These are phyloP conservation scores for Leucophora obtusa DNA, from an alignment of 2,888 invertebrate species.

Conservation along the genomic window DNA sequence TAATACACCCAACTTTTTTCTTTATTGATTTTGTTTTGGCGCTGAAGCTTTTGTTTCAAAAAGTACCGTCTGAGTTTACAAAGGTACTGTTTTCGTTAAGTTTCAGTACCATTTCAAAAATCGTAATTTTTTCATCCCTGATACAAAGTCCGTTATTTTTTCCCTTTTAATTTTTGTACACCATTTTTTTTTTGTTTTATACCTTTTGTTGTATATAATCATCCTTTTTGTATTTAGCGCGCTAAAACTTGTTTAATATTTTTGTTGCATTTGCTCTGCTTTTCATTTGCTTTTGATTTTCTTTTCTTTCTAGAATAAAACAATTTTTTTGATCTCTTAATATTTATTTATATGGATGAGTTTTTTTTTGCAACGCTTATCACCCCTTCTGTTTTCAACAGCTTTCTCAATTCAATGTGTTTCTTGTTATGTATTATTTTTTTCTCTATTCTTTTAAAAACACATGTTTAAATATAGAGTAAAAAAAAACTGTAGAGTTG, in stretches of 20 bases:
- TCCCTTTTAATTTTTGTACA: background rate
- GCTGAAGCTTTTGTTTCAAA: too few species aligned
- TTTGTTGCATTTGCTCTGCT: background rate
- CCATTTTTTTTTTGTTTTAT: background rate
- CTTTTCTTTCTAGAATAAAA: constrained; percentile 1
- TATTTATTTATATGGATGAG: background rate
- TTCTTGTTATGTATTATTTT: constrained; percentile 38
- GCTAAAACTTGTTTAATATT: constrained; percentile 33
- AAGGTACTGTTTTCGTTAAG: too few species aligned
- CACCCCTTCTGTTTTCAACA: constrained; percentile 42
- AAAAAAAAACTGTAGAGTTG: constrained; percentile 7
- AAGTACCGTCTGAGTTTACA: too few species aligned
- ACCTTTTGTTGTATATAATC: background rate
- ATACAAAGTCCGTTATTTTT: constrained; percentile 29
- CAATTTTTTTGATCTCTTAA: background rate
- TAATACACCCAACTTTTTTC: too few species aligned
- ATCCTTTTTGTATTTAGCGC: constrained; percentile 4
- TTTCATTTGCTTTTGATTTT: background rate
- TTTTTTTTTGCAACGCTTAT: constrained; percentile 38
- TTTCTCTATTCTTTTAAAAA: constrained; percentile 28
- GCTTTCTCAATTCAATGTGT: constrained; percentile 49
- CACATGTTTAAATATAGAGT: constrained; percentile 25
- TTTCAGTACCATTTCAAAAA: too few species aligned
- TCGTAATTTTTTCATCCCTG: too few species aligned
- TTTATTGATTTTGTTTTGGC: too few species aligned